Conservation (phyloP, 2,113 vertebrate species). For the Callipepla squamata region DNA sequence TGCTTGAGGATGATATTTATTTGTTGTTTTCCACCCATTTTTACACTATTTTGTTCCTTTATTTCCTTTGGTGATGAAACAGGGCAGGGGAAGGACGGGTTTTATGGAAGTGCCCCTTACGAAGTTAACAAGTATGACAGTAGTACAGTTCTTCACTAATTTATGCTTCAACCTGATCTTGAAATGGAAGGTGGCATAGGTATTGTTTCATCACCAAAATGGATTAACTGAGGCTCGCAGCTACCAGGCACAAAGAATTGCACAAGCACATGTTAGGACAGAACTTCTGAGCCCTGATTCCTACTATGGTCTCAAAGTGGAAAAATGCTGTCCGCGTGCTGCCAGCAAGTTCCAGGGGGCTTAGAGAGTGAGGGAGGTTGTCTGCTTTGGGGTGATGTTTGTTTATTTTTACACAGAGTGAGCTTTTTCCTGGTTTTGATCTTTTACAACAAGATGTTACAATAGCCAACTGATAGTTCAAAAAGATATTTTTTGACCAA, state of each 20-base stretch:
- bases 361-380: fast-evolving
- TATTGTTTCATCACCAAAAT: neutral
- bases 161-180: neutral
- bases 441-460: constrained; percentile 22
- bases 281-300: neutral
- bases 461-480: constrained; percentile 4
- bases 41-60: neutral
- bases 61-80: neutral
- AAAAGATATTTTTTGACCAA: constrained; percentile 21
- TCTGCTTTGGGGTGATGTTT: neutral
- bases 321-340: neutral
- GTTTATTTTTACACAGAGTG: constrained; percentile 14
- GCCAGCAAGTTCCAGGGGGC: constrained; percentile 1
- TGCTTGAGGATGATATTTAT: neutral
- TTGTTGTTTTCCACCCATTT: neutral
- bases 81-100: neutral
- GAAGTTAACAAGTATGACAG: neutral
- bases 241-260: neutral
- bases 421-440: constrained; percentile 28
- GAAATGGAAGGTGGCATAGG: neutral
- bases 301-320: neutral
- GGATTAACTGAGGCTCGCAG: neutral
- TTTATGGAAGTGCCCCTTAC: neutral
- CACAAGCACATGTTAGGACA: neutral
- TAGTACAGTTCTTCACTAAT: neutral